A percentile compares a stretch with the other conserved stretches of the same genome.
phyloP scores from a whole-genome alignment of 35 echinoderm and acorn worm genomes.

The Chiridota heheva region DNA sequence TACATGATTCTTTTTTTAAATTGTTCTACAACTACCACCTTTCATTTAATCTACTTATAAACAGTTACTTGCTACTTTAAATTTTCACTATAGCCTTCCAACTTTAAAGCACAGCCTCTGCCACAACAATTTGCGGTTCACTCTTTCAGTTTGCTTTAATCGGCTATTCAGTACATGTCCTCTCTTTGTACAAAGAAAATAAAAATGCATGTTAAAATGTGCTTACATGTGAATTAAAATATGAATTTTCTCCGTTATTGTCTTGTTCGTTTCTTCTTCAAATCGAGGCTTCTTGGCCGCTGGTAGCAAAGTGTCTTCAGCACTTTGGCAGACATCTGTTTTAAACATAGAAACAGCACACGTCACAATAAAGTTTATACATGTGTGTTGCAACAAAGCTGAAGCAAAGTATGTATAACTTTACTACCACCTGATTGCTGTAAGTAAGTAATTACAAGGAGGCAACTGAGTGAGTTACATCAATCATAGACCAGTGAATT shows the following conservation, averaged over 20 bases:
- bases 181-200: neutral
- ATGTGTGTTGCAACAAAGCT: neutral
- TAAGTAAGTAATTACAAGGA: no score
- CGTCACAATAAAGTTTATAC: neutral
- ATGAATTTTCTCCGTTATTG: slow-evolving; percentile 27
- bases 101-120: no score
- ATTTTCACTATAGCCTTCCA: no score
- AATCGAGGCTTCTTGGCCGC: slow-evolving; percentile 39
- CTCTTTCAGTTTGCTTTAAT: neutral
- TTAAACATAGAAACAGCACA: neutral
- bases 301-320: slow-evolving; percentile 37
- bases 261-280: slow-evolving; percentile 22
- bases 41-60: no score
- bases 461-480: no score
- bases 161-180: neutral
- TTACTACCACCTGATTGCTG: no score
- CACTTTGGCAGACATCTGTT: slow-evolving; percentile 39
- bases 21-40: no score
- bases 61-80: no score
- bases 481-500: no score
- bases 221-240: slow-evolving; percentile 21
- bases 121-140: neutral
- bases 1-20: no score
- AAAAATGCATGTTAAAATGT: neutral
- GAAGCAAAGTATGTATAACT: no score